Percentiles rank a stretch among this genome's conserved stretches.
phyloP scores from a whole-genome alignment of 2,113 vertebrate species.

The Coptodon bakossiorum region DNA sequence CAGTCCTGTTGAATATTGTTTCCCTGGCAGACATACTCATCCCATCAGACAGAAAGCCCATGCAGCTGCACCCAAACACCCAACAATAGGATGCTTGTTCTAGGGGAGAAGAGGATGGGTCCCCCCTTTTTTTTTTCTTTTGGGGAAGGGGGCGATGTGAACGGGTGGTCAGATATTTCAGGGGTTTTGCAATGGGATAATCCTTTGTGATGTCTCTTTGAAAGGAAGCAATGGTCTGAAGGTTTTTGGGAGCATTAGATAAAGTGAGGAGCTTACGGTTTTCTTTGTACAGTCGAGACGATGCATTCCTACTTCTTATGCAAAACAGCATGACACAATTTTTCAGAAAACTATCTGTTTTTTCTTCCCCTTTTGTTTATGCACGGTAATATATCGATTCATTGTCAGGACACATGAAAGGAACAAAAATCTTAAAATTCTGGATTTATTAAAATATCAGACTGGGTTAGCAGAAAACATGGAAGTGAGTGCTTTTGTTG shows the following conservation, averaged over 20 bases:
- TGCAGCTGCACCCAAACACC: constrained; percentile 68
- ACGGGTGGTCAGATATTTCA: constrained; percentile 49
- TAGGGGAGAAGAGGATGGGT: constrained; percentile 32
- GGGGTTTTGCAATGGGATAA: constrained; percentile 45
- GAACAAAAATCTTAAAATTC: neutral
- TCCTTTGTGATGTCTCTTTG: constrained; percentile 42
- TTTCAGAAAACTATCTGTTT: neutral
- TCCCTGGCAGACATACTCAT: constrained; percentile 39
- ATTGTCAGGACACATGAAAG: neutral
- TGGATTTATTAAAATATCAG: neutral
- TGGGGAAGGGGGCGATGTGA: constrained; percentile 47
- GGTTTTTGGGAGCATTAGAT: neutral
- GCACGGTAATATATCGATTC: neutral
- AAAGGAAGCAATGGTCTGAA: neutral
- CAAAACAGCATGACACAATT: neutral
- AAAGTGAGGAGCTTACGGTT: neutral
- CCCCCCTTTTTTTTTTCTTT: constrained; percentile 5
- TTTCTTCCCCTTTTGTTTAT: neutral
- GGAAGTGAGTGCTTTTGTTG: neutral
- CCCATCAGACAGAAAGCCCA: constrained; percentile 53
- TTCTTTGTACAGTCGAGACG: neutral
- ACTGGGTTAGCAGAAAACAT: neutral
- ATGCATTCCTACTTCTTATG: neutral
- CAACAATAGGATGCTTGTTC: constrained; percentile 71
- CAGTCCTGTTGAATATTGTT: constrained; percentile 47